Percentiles rank a stretch among this genome's conserved stretches.
Evolutionary conservation across 2,888 invertebrate species (phyloP).

Genomic region (Automeris io): DNA sequence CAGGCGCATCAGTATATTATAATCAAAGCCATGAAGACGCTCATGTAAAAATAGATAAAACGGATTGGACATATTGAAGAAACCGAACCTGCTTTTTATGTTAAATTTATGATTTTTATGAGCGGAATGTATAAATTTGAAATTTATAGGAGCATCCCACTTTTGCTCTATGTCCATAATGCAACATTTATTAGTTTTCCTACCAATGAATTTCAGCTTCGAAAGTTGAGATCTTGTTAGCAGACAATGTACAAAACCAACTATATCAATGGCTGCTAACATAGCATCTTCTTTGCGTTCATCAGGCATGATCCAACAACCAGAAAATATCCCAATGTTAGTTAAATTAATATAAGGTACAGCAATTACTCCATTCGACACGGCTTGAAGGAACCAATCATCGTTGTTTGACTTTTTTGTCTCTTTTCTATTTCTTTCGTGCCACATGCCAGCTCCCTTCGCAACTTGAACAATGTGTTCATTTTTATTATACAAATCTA

Average conservation of each 20-base stretch:
- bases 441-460: neutral
- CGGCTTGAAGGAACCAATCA: slow-evolving; percentile 22
- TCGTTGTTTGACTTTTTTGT: neutral
- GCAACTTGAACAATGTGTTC: neutral
- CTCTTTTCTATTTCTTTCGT: neutral
- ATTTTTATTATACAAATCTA: neutral
- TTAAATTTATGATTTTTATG: too few relatives aligned
- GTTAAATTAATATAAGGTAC: slow-evolving; percentile 26
- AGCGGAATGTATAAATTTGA: too few relatives aligned
- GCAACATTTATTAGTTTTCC: slow-evolving; percentile 6
- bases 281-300: slow-evolving; percentile 26
- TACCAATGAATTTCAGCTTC: slow-evolving; percentile 14
- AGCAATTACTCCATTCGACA: slow-evolving; percentile 21
- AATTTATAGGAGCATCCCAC: slow-evolving; percentile 6
- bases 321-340: slow-evolving; percentile 14
- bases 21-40: slow-evolving; percentile 11
- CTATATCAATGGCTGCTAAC: slow-evolving; percentile 26
- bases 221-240: slow-evolving; percentile 20
- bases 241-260: slow-evolving; percentile 22
- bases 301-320: slow-evolving; percentile 16
- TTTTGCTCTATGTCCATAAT: slow-evolving; percentile 10
- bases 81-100: too few relatives aligned
- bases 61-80: slow-evolving; percentile 8
- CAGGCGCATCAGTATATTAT: neutral
- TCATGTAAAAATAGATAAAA: slow-evolving; percentile 15